Percentiles rank a stretch among this genome's conserved stretches.
phyloP scores from a whole-genome alignment of 2,888 invertebrate species.

The Phragmatobia fuliginosa region DNA sequence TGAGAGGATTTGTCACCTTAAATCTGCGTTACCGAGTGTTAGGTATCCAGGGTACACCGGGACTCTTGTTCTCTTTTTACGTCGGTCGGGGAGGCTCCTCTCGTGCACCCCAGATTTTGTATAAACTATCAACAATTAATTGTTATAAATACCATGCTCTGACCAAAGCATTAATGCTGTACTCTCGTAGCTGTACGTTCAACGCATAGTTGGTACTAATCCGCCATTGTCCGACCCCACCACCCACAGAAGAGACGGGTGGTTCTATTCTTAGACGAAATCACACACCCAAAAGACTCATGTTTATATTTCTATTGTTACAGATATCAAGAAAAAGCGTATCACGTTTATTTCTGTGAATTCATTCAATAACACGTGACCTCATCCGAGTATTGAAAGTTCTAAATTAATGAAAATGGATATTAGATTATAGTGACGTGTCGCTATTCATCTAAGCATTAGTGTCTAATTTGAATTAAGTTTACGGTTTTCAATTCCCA shows the following conservation, averaged over 20 bases:
- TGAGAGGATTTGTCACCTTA: too few relatives aligned
- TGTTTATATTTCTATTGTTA: conserved; percentile 31
- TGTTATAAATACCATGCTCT: background rate
- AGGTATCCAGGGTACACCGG: too few relatives aligned
- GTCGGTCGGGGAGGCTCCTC: too few relatives aligned
- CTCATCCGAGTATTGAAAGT: conserved; percentile 22
- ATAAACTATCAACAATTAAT: background rate
- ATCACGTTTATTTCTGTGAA: conserved; percentile 14
- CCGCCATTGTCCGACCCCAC: conserved; percentile 6
- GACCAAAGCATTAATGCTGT: background rate
- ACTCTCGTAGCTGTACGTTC: background rate
- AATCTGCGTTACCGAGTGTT: too few relatives aligned
- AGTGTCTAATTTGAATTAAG: conserved; percentile 48
- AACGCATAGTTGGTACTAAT: background rate
- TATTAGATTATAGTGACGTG: conserved; percentile 31
- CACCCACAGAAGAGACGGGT: conserved; percentile 6
- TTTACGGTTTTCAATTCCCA: conserved; percentile 37
- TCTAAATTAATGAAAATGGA: conserved; percentile 47
- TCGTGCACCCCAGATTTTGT: too few relatives aligned
- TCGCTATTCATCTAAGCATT: conserved; percentile 46
- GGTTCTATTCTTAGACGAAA: conserved; percentile 22
- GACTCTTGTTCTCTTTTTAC: too few relatives aligned
- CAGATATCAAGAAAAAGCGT: conserved; percentile 22
- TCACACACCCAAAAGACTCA: conserved; percentile 20
- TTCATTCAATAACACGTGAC: conserved; percentile 15